Evolutionary conservation across 2,888 invertebrate species (phyloP).

Genomic region (Ferrisia virgata): DNA sequence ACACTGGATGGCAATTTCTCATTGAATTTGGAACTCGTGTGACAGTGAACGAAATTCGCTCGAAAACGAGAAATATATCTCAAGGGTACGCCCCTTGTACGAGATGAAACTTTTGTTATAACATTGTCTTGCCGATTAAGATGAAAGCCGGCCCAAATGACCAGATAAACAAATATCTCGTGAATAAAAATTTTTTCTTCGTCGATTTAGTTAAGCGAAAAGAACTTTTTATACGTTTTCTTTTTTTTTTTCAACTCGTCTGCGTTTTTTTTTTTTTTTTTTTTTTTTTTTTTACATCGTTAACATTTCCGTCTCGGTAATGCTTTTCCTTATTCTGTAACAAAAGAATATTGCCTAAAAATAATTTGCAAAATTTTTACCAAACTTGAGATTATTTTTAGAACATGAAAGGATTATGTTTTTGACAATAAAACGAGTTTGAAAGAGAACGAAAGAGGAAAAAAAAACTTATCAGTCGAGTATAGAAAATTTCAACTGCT

Average conservation of each 20-base stretch:
- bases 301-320: not conserved
- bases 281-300: conserved; percentile 5
- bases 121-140: not conserved
- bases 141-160: conserved; percentile 21
- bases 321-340: not conserved
- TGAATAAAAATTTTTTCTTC: not conserved
- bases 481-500: not conserved
- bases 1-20: not conserved
- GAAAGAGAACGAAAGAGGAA: not conserved
- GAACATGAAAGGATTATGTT: not conserved
- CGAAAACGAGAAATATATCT: not conserved
- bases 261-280: not conserved
- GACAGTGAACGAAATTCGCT: not conserved
- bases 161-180: conserved; percentile 9
- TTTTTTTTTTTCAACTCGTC: not conserved
- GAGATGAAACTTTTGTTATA: not conserved
- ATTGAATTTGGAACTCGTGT: not conserved
- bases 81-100: not conserved
- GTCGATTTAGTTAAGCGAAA: not conserved
- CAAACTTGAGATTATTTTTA: not conserved
- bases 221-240: not conserved
- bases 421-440: not conserved
- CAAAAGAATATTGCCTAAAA: not conserved
- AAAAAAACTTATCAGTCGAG: not conserved
- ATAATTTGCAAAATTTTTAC: not conserved